These are phyloP conservation scores for Catostylus mosaicus DNA, from an alignment of 30 jellyfish, hydroid and myxozoan species.

Conservation along the genomic window DNA sequence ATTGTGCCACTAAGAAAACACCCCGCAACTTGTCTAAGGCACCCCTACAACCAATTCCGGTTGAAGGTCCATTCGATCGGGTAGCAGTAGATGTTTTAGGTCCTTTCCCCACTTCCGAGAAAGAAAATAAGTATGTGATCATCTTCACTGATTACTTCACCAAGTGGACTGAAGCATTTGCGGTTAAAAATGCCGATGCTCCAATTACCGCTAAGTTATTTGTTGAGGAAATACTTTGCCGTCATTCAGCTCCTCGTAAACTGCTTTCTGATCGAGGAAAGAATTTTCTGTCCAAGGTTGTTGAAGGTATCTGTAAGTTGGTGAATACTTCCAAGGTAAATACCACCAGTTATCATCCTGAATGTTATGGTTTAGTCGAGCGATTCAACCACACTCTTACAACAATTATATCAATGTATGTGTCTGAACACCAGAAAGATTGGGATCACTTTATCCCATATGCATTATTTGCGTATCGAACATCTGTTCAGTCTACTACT, in stretches of 20 bases:
- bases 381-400: slow-evolving; percentile 53
- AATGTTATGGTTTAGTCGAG: slow-evolving; percentile 56
- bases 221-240: slow-evolving; percentile 57
- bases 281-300: slow-evolving; percentile 45
- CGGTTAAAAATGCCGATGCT: slow-evolving; percentile 59
- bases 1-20: slow-evolving; percentile 44
- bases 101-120: slow-evolving; percentile 66
- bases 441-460: slow-evolving; percentile 58
- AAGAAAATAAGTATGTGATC: slow-evolving; percentile 25
- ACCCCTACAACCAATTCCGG: slow-evolving; percentile 74
- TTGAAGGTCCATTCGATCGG: slow-evolving; percentile 62
- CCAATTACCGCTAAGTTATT: slow-evolving; percentile 53
- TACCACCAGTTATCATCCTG: slow-evolving; percentile 57
- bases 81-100: slow-evolving; percentile 78
- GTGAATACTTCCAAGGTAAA: slow-evolving; percentile 27
- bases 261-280: slow-evolving; percentile 64
- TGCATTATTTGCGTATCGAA: slow-evolving; percentile 58
- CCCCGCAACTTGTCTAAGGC: slow-evolving; percentile 24
- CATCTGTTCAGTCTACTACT: slow-evolving; percentile 31
- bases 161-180: slow-evolving; percentile 74
- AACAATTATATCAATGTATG: slow-evolving; percentile 48
- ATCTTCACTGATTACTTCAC: background rate
- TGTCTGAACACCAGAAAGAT: slow-evolving; percentile 47
- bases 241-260: slow-evolving; percentile 65
- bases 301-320: slow-evolving; percentile 53